phyloP scores from a whole-genome alignment of 2,888 invertebrate genomes.

The Melanophora roralis region DNA sequence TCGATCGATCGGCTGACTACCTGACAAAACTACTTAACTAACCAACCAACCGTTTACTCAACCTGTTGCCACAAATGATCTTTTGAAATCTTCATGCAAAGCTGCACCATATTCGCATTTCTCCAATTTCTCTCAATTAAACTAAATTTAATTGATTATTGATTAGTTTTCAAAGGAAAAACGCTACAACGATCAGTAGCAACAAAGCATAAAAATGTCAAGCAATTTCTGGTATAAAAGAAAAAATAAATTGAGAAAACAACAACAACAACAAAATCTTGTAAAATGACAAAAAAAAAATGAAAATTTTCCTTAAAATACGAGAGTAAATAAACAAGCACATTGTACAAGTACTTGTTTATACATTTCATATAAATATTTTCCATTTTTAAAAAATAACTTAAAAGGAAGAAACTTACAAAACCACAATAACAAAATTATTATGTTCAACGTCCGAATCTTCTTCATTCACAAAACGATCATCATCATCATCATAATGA shows the following conservation, averaged over 20 bases:
- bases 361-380: conserved; percentile 27
- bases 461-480: not conserved
- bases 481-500: not conserved
- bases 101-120: conserved; percentile 61
- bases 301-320: not conserved
- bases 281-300: conserved; percentile 35
- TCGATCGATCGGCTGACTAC: not conserved
- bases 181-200: conserved; percentile 16
- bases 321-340: not conserved
- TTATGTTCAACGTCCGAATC: conserved; percentile 20
- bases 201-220: conserved; percentile 40
- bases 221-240: conserved; percentile 59
- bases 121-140: conserved; percentile 63
- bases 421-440: conserved; percentile 29
- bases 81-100: conserved; percentile 48
- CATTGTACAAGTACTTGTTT: not conserved
- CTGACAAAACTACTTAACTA: conserved; percentile 15
- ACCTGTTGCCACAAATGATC: conserved; percentile 22
- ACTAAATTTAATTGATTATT: conserved; percentile 63
- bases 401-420: conserved; percentile 53
- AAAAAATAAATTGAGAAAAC: conserved; percentile 10
- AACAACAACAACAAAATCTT: not conserved
- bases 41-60: not conserved
- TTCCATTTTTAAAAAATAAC: conserved; percentile 28
- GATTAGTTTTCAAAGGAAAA: conserved; percentile 58